Percentiles rank a stretch among this genome's conserved stretches.
Conservation (phyloP, 1,140 invertebrate genomes). For the Cherax destructor region DNA sequence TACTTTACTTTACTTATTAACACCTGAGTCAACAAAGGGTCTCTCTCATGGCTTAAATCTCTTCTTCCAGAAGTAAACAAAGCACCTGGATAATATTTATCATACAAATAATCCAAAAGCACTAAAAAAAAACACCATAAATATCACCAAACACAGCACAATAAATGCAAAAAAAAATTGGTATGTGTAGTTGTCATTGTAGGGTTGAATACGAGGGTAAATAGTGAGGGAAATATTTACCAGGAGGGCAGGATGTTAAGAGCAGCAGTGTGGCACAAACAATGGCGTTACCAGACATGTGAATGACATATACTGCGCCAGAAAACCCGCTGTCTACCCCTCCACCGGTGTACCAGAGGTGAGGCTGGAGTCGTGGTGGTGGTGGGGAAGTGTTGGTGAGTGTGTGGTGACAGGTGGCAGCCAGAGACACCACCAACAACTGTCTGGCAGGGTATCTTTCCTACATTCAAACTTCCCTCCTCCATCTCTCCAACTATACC, state of each 20-base stretch:
- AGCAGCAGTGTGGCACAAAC: neutral
- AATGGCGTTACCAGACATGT: constrained; percentile 9
- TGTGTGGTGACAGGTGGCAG: too few relatives aligned
- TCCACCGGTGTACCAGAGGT: too few relatives aligned
- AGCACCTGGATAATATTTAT: neutral
- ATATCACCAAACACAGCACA: too few relatives aligned
- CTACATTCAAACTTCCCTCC: neutral
- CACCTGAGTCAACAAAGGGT: too few relatives aligned
- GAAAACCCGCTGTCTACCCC: neutral
- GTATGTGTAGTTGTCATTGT: neutral
- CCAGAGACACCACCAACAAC: too few relatives aligned
- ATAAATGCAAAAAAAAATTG: too few relatives aligned
- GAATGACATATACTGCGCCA: neutral
- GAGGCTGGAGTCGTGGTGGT: neutral
- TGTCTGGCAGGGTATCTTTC: too few relatives aligned
- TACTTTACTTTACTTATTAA: too few relatives aligned
- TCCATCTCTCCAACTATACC: neutral
- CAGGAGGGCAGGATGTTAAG: neutral
- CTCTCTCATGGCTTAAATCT: neutral
- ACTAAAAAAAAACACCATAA: too few relatives aligned
- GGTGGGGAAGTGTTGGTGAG: neutral
- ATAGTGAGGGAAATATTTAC: neutral
- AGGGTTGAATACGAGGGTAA: neutral
- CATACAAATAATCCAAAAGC: too few relatives aligned
- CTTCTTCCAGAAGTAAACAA: neutral